Percentiles rank a stretch among this genome's conserved stretches.
These are phyloP conservation scores for Prunella strophiata DNA, from an alignment of 2,797 vertebrate species.

Conservation along the genomic window DNA sequence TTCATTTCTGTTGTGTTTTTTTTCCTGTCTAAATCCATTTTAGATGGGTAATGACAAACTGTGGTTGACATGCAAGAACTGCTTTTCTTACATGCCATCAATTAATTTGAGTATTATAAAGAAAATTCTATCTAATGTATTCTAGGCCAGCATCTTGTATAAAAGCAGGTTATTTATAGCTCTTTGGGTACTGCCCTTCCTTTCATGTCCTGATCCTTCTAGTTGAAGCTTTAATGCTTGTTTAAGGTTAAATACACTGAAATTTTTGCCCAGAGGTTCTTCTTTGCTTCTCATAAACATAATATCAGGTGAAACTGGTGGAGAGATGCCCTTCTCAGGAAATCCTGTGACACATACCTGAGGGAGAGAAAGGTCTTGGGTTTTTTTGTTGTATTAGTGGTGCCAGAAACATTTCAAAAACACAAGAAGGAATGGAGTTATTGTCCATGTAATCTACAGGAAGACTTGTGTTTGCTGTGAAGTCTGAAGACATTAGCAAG, in stretches of 20 bases:
- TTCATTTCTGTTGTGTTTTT: constrained; percentile 30
- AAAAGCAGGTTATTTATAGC: not conserved
- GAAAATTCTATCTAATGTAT: not conserved
- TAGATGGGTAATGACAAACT: constrained; percentile 37
- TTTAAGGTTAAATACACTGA: not conserved
- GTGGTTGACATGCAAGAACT: constrained; percentile 4
- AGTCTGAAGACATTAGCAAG: not conserved
- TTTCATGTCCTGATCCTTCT: not conserved
- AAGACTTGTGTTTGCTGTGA: not conserved
- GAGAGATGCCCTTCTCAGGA: not conserved
- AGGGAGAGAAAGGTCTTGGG: not conserved
- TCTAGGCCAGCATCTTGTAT: not conserved
- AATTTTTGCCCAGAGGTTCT: rapidly evolving
- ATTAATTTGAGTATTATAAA: constrained; percentile 2
- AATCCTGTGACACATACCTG: not conserved
- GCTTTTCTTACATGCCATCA: not conserved
- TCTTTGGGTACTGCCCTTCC: not conserved
- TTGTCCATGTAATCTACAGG: not conserved
- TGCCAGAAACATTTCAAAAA: not conserved
- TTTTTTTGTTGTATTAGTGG: not conserved
- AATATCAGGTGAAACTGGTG: not conserved
- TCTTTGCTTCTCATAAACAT: not conserved
- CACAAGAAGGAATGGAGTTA: not conserved
- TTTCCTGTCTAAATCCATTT: constrained; percentile 35
- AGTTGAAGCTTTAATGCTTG: not conserved